These are phyloP conservation scores for Polypterus bichir DNA, from an alignment of 2,113 vertebrate genomes.

Conservation along the genomic window DNA sequence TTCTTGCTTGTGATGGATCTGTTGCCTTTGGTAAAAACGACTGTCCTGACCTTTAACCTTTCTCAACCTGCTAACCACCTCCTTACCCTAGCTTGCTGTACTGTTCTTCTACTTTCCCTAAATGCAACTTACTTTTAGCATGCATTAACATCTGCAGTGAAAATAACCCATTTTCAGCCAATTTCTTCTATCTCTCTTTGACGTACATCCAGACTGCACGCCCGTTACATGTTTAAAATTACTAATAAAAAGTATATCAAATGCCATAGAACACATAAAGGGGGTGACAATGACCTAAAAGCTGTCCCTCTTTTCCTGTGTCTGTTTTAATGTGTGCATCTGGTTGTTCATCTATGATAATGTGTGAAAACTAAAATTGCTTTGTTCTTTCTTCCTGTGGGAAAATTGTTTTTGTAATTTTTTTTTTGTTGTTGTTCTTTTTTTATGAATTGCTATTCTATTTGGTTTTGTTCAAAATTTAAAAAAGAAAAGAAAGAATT, in stretches of 20 bases:
- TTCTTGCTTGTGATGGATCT: conserved; percentile 8
- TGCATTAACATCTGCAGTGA: conserved; percentile 78
- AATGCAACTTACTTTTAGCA: conserved; percentile 99
- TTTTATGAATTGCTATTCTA: conserved; percentile 65
- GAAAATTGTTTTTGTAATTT: conserved; percentile 56
- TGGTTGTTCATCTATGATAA: conserved; percentile 76
- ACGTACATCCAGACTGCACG: conserved; percentile 90
- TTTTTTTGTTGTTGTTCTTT: conserved; percentile 35
- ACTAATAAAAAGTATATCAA: conserved; percentile 50
- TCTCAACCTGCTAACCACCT: conserved; percentile 34
- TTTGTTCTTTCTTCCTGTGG: conserved; percentile 59
- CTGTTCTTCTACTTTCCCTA: conserved; percentile 92
- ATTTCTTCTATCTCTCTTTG: conserved; percentile 65
- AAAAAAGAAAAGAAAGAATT: conserved; percentile 48
- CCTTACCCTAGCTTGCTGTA: conserved; percentile 62
- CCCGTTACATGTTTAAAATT: conserved; percentile 57
- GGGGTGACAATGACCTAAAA: conserved; percentile 35
- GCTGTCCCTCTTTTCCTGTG: conserved; percentile 57
- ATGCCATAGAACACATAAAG: conserved; percentile 56
- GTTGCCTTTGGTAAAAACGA: conserved; percentile 28
- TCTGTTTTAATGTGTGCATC: conserved; percentile 74
- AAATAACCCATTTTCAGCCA: conserved; percentile 71
- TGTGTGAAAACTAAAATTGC: conserved; percentile 68
- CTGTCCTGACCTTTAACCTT: conserved; percentile 32
- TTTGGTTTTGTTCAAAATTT: conserved; percentile 64